phyloP scores from a whole-genome alignment of 2,797 vertebrate genomes.

The Etheostoma nigrum region DNA sequence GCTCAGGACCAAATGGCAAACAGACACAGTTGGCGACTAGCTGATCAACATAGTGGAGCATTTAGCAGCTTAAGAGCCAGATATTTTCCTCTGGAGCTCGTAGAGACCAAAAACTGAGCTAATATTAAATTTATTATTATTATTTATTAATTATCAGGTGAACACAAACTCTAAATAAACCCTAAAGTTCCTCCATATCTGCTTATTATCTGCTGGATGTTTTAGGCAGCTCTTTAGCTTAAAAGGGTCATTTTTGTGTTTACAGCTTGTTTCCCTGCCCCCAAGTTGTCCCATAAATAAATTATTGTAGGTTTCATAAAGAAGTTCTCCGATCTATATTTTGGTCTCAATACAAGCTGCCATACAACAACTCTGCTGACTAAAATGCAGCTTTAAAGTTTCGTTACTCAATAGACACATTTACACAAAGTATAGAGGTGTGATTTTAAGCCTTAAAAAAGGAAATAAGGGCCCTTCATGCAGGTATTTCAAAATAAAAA shows the following conservation, averaged over 20 bases:
- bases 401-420: background rate
- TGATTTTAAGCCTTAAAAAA: background rate
- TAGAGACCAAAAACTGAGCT: background rate
- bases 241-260: background rate
- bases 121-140: no score
- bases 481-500: constrained; percentile 3
- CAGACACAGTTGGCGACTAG: background rate
- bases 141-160: background rate
- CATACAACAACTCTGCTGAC: background rate
- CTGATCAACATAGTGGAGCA: background rate
- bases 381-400: background rate
- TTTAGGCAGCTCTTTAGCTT: background rate
- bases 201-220: background rate
- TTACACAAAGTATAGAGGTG: background rate
- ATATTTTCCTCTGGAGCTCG: no score
- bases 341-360: background rate
- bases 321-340: background rate
- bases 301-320: background rate
- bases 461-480: background rate
- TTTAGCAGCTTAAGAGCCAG: background rate
- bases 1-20: background rate
- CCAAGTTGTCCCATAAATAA: background rate
- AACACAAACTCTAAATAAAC: background rate
- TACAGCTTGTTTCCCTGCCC: background rate
- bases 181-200: background rate